Evolutionary conservation across 2,888 invertebrate species (phyloP), one percentile per base, ranked within the genome.

Genomic region (Lasius platythorax): DNA sequence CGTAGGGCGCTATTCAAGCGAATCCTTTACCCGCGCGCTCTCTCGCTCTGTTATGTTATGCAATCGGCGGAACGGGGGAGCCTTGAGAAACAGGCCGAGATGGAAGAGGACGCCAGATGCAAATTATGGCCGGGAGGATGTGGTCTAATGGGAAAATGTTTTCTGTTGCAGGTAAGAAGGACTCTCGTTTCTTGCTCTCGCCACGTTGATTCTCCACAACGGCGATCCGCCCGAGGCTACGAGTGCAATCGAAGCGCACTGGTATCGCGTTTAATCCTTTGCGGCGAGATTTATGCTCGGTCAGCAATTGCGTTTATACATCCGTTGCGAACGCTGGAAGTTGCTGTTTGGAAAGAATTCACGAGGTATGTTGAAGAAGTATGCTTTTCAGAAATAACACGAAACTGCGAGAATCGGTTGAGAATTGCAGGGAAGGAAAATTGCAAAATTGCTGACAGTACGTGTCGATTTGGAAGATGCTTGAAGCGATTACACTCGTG

Each of bases 141-240:
- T 75, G 61, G 61, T 50, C 76, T 87, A 87, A 89, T 79, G 76
- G 63, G 87, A 83, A 89, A 89, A 89, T 82, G 56, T 85, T 89
- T 82, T 88, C 81, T 88, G 68, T 88, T 89, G 23, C 87, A 88
- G 88, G 88, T 88, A 85, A 83, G 76, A 73, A 75, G 30, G 53
- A 67, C 40, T 56, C 28, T 72, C 30, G 37, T 11, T 23, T 66
- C 82, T 43, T 33, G 18, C 37, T 40, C 61, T 28, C 23, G 30
- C 50, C 37, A 67, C 53, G 53, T 63, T 53, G 33, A 30, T 58
- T 50, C 79, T 33, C 50, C 30, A 56, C 50, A 18, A 56, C 43
- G 23, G 56, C 50, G 15, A 61, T 43, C 30, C 23, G 70, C 63
- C 61, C 40, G 61, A 56, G 11, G 78, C 67, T 64, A 66, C 56